These are phyloP conservation scores for Atta cephalotes DNA, from an alignment of 1,140 invertebrate genomes.

Conservation along the genomic window DNA sequence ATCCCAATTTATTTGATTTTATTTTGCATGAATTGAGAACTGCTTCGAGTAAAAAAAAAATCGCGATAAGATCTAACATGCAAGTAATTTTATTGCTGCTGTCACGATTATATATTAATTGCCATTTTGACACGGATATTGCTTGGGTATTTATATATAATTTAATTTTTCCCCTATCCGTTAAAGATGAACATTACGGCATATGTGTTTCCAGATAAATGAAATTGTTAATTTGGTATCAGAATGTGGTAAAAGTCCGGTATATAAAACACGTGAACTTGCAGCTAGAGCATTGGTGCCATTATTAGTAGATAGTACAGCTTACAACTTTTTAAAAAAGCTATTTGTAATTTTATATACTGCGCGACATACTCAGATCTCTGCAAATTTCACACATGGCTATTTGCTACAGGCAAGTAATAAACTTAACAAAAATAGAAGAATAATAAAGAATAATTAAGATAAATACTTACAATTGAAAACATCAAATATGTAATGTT, in stretches of 20 bases:
- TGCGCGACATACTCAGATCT: constrained; percentile 45
- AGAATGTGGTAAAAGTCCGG: constrained; percentile 87
- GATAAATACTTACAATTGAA: neutral
- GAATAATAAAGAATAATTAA: neutral
- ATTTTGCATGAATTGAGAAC: constrained; percentile 89
- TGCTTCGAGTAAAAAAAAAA: constrained; percentile 81
- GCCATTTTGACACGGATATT: constrained; percentile 88
- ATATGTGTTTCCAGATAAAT: constrained; percentile 80
- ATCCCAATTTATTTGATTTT: constrained; percentile 93
- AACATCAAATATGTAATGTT: neutral
- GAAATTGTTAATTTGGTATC: constrained; percentile 84
- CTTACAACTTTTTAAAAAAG: constrained; percentile 74
- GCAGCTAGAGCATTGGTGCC: constrained; percentile 89
- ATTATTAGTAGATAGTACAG: constrained; percentile 86
- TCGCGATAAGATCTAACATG: constrained; percentile 86
- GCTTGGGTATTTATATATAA: constrained; percentile 86
- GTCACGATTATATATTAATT: constrained; percentile 91
- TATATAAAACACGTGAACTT: constrained; percentile 89
- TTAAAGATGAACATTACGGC: constrained; percentile 6
- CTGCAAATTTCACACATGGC: constrained; percentile 83
- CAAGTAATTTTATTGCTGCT: constrained; percentile 94
- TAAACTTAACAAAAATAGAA: neutral
- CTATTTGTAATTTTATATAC: constrained; percentile 76
- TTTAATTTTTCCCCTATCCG: neutral
- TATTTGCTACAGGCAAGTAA: constrained; percentile 82